Evolutionary conservation across 2,797 vertebrate genomes (phyloP).

Genomic region (Centroberyx gerrardi): DNA sequence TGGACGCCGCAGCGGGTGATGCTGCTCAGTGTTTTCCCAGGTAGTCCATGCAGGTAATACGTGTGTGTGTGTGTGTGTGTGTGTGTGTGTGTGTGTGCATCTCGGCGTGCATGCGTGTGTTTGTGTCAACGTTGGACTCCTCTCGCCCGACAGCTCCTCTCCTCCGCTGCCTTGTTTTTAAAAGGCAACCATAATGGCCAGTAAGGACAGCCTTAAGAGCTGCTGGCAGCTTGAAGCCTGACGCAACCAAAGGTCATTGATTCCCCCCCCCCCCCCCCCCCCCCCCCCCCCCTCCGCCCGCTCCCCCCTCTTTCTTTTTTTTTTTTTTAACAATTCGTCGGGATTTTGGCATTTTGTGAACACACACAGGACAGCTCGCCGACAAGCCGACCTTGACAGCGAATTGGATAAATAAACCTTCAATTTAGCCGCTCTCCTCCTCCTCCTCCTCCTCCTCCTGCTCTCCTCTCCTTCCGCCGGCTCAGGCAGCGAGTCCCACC

Average conservation of each 20-base stretch:
- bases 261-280: conserved; percentile 82
- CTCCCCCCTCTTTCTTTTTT: conserved; percentile 42
- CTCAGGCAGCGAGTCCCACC: conserved; percentile 89
- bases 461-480: conserved; percentile 81
- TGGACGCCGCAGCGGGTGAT: no score
- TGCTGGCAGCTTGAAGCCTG: conserved; percentile 93
- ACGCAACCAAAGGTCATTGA: conserved; percentile 98
- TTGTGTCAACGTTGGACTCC: conserved; percentile 74
- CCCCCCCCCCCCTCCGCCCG: conserved; percentile 17
- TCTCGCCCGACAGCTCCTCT: conserved; percentile 77
- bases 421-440: conserved; percentile 94
- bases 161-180: conserved; percentile 86
- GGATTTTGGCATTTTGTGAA: conserved; percentile 99
- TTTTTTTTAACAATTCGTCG: conserved; percentile 95
- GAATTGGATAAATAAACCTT: conserved; percentile 99
- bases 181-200: conserved; percentile 92
- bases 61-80: conserved; percentile 32
- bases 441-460: conserved; percentile 81
- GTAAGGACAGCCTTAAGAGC: conserved; percentile 93
- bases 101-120: conserved; percentile 43
- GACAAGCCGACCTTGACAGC: conserved; percentile 99
- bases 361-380: conserved; percentile 96
- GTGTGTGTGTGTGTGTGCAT: conserved; percentile 18
- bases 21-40: not conserved
- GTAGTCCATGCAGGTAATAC: conserved; percentile 26